Conservation (phyloP, 2,113 vertebrate species). For the chimpanzee (Pan troglodytes) region NHGRI_mPanTro3-v2.1_pri NC_072403.2:165102001-165102500, state of each 20-base stretch:
- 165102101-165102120: neutral
- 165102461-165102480: neutral
- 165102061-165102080: neutral
- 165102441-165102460: neutral
- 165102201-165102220: neutral
- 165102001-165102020: neutral
- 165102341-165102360: neutral
- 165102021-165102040: neutral
- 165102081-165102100: neutral
- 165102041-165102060: fast-evolving
- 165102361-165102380: neutral
- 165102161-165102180: neutral
- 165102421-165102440: neutral
- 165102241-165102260: neutral
- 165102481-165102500: neutral
- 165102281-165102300: fast-evolving
- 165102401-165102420: neutral
- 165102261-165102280: neutral
- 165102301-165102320: neutral
- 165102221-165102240: neutral
- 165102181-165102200: neutral
- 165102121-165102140: neutral
- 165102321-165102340: neutral
- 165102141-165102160: neutral
- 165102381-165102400: neutral